phyloP scores from a whole-genome alignment of 53 echinoderm and acorn worm species.

The Luidia sarsii region DNA sequence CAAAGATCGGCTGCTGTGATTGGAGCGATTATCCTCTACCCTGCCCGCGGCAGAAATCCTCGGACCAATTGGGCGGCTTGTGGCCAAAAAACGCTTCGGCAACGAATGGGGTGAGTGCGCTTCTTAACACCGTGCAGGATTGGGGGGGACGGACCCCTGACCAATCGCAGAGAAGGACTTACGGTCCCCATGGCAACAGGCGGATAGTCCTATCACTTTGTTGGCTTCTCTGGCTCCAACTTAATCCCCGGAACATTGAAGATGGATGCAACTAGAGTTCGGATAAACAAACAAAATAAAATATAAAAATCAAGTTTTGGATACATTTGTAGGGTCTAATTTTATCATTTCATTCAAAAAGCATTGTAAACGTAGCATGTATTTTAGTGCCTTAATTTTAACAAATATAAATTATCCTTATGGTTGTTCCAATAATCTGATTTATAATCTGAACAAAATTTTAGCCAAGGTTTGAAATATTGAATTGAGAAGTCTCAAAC shows the following conservation, averaged over 20 bases:
- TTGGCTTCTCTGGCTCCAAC: conserved; percentile 66
- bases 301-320: not conserved
- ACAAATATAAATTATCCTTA: no score
- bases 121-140: conserved; percentile 43
- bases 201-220: conserved; percentile 21
- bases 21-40: not conserved
- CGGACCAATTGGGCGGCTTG: not conserved
- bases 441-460: no score
- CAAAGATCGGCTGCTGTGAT: not conserved
- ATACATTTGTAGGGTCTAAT: no score
- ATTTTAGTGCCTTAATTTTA: no score
- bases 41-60: no score
- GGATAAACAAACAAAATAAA: not conserved
- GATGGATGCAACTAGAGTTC: conserved; percentile 70
- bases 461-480: no score
- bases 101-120: conserved; percentile 18
- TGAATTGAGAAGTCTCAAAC: no score
- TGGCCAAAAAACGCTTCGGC: not conserved
- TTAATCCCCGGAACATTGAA: conserved; percentile 83
- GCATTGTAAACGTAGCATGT: no score
- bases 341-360: no score
- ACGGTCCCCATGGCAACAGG: not conserved
- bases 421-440: no score
- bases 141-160: conserved; percentile 6
- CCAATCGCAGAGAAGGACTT: conserved; percentile 41